Evolutionary conservation across 2,888 invertebrate genomes (phyloP).

Genomic region (Orgyia antiqua): DNA sequence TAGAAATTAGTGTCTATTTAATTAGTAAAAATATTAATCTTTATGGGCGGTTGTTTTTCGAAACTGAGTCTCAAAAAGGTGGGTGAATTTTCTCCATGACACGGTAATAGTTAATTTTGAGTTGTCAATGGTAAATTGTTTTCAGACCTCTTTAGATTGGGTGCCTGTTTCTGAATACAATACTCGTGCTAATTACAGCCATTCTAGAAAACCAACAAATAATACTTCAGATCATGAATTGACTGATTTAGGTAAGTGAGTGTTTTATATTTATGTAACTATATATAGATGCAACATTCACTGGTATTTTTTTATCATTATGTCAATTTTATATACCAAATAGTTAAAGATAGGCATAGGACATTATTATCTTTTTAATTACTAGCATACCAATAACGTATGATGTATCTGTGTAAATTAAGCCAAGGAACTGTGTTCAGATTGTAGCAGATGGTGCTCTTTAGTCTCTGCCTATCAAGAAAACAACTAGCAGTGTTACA

Average conservation of each 20-base stretch:
- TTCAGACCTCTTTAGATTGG: slow-evolving; percentile 75
- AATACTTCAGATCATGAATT: slow-evolving; percentile 70
- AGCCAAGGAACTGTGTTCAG: no score
- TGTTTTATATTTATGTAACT: slow-evolving; percentile 3
- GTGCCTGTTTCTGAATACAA: slow-evolving; percentile 75
- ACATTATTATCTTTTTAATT: no score
- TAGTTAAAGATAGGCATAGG: no score
- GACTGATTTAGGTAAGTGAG: slow-evolving; percentile 63
- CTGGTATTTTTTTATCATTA: no score
- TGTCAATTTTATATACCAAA: no score
- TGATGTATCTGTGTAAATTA: no score
- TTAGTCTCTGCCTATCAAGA: no score
- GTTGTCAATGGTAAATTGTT: slow-evolving; percentile 23
- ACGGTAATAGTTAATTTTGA: slow-evolving; percentile 6
- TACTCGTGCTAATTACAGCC: slow-evolving; percentile 64
- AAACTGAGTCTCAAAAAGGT: slow-evolving; percentile 68
- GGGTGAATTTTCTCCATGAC: slow-evolving; percentile 25
- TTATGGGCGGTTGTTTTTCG: slow-evolving; percentile 73
- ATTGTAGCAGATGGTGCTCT: no score
- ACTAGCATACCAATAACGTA: no score
- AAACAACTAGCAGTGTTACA: no score
- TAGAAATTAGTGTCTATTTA: not conserved
- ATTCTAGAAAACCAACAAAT: slow-evolving; percentile 68
- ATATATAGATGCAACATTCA: slow-evolving; percentile 6
- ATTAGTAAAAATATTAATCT: slow-evolving; percentile 17